These are phyloP conservation scores for Baryphthengus martii DNA, from an alignment of 2,113 vertebrate genomes.

Conservation along the genomic window DNA sequence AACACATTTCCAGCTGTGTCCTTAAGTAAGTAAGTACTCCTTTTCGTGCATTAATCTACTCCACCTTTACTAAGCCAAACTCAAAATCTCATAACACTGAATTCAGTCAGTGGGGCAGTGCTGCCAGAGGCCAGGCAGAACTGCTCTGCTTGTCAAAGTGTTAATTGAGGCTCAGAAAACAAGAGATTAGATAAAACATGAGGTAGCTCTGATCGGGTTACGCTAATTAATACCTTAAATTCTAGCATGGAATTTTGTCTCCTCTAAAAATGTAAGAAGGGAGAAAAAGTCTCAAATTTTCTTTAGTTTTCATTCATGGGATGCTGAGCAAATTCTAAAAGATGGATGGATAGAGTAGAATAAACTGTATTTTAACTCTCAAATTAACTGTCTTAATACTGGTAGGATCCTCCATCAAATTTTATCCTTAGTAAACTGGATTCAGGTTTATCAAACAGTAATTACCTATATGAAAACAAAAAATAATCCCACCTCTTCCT, in stretches of 20 bases:
- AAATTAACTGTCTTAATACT: not conserved
- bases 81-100: not conserved
- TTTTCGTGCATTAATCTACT: not conserved
- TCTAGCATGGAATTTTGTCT: not conserved
- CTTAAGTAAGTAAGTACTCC: not conserved
- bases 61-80: not conserved
- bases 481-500: not conserved
- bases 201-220: not conserved
- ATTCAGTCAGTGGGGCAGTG: not conserved
- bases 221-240: not conserved
- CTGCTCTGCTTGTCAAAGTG: not conserved
- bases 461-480: not conserved
- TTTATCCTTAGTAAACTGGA: not conserved
- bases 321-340: not conserved
- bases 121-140: not conserved
- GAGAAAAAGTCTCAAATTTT: not conserved
- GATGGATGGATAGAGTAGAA: not conserved
- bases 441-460: not conserved
- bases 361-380: not conserved
- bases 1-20: not conserved
- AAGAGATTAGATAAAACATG: not conserved
- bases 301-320: not conserved
- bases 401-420: not conserved
- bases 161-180: not conserved
- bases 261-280: accelerated